These are phyloP conservation scores for Rhysida immarginata DNA, from an alignment of 1,140 invertebrate species.

Conservation along the genomic window DNA sequence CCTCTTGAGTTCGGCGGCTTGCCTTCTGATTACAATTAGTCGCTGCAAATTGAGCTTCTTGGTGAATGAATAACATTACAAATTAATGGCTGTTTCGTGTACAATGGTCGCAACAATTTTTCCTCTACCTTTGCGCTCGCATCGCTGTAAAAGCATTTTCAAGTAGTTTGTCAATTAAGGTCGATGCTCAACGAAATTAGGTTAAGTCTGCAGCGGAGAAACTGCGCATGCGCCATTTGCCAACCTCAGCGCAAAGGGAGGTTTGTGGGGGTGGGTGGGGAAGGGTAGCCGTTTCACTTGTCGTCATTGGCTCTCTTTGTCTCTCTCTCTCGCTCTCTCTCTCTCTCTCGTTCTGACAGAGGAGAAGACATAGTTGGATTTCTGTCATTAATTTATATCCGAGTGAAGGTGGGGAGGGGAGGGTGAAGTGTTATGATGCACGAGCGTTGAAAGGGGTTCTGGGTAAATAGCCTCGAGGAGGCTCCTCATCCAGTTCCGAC, in stretches of 20 bases:
- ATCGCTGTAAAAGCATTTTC: background rate
- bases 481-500: background rate
- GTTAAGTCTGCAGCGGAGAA: background rate
- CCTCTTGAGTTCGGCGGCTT: too few species aligned
- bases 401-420: background rate
- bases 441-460: background rate
- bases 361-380: background rate
- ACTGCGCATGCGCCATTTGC: background rate
- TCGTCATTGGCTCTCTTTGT: background rate
- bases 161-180: background rate
- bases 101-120: background rate
- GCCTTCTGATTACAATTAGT: too few species aligned
- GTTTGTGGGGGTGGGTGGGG: background rate
- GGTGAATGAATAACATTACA: too few species aligned
- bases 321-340: background rate
- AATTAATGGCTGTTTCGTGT: constrained; percentile 1
- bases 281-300: background rate
- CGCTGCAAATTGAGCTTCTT: too few species aligned
- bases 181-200: background rate
- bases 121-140: background rate
- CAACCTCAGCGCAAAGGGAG: background rate
- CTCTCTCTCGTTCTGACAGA: background rate
- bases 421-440: background rate
- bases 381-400: background rate
- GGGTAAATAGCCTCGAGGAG: background rate